A percentile compares a stretch with the other conserved stretches of the same genome.
Evolutionary conservation across 2,113 vertebrate species (phyloP).

Genomic region (Erinaceus europaeus): DNA sequence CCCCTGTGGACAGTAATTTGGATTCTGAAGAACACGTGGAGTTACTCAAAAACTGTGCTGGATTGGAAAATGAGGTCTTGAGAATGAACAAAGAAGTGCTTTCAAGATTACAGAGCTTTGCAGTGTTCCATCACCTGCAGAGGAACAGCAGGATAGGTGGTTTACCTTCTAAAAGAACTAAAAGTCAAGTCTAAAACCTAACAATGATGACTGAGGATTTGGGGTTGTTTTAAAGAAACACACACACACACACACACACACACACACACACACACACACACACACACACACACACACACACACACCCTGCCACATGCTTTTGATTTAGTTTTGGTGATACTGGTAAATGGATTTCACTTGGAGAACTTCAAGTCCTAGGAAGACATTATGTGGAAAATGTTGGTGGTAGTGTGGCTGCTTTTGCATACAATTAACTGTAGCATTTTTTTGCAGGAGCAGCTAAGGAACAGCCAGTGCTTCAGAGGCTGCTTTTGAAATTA

Average conservation of each 20-base stretch:
- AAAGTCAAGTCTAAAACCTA: not conserved
- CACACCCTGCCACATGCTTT: not conserved
- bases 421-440: not conserved
- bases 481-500: not conserved
- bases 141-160: not conserved
- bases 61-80: slow-evolving; percentile 30
- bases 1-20: not conserved
- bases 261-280: not conserved
- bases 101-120: slow-evolving; percentile 15
- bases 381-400: not conserved
- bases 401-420: not conserved
- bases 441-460: not conserved
- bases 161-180: not conserved
- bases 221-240: not conserved
- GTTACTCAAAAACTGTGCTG: not conserved
- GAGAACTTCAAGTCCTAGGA: not conserved
- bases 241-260: not conserved
- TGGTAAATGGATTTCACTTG: not conserved
- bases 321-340: not conserved
- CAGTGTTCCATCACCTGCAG: not conserved
- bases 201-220: not conserved
- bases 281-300: not conserved
- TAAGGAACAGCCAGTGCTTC: not conserved
- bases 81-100: slow-evolving; percentile 24
- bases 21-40: slow-evolving; percentile 4